These are phyloP conservation scores for Glyphotaelius pellucidus DNA, from an alignment of 2,888 invertebrate genomes.

Conservation along the genomic window DNA sequence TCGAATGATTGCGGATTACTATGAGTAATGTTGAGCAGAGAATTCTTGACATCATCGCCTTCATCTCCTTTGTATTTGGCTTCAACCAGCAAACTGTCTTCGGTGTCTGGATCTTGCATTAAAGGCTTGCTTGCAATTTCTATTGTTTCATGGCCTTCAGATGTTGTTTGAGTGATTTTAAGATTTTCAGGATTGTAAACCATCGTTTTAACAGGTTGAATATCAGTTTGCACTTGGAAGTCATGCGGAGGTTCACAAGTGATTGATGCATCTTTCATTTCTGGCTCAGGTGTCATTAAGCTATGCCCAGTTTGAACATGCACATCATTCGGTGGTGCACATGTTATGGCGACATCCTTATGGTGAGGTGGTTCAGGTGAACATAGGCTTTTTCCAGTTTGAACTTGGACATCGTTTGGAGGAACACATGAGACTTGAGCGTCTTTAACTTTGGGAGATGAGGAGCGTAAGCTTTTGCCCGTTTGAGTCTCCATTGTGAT, in stretches of 20 bases:
- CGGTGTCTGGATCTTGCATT: conserved; percentile 74
- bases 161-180: conserved; percentile 80
- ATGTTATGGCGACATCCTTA: conserved; percentile 77
- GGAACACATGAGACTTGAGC: conserved; percentile 67
- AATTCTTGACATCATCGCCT: conserved; percentile 75
- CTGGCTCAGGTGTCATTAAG: conserved; percentile 67
- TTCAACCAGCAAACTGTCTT: conserved; percentile 83
- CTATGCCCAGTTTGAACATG: conserved; percentile 78
- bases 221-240: conserved; percentile 81
- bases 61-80: conserved; percentile 82
- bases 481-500: conserved; percentile 65
- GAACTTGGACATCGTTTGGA: conserved; percentile 80
- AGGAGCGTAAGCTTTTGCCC: conserved; percentile 62
- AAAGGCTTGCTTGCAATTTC: conserved; percentile 83
- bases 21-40: conserved; percentile 85
- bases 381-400: conserved; percentile 68
- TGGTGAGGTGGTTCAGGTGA: conserved; percentile 69
- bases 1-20: conserved; percentile 87
- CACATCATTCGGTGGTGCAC: conserved; percentile 77
- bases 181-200: conserved; percentile 80
- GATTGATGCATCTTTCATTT: conserved; percentile 75
- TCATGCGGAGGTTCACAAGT: conserved; percentile 78
- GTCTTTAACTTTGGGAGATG: conserved; percentile 70
- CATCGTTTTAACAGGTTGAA: conserved; percentile 73
- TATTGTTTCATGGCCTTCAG: conserved; percentile 83